Conservation (phyloP, 2,888 invertebrate genomes). For the Cephalotes varians region DNA sequence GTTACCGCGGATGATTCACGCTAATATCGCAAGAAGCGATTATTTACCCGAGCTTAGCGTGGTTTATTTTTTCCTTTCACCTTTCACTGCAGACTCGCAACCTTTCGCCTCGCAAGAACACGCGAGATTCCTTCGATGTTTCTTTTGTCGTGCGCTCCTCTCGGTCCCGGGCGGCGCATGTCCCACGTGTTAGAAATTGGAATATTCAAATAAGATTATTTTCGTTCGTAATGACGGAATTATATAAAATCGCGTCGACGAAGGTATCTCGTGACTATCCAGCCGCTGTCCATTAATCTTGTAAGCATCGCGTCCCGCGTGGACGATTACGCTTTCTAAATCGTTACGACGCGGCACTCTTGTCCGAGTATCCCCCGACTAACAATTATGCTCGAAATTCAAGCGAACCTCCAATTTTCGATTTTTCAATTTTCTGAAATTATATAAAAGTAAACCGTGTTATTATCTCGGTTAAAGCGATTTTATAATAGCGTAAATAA, state of each 20-base stretch:
- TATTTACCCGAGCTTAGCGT: constrained; percentile 13
- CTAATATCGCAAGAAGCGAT: constrained; percentile 27
- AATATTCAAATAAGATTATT: constrained; percentile 29
- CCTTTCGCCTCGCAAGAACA: constrained; percentile 75
- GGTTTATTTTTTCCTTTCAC: constrained; percentile 75
- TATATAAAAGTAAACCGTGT: neutral
- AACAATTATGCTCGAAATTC: neutral
- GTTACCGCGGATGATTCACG: constrained; percentile 49
- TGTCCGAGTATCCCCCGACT: neutral
- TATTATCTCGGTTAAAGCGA: neutral
- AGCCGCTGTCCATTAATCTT: constrained; percentile 43
- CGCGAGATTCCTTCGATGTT: constrained; percentile 45
- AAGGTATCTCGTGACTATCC: neutral
- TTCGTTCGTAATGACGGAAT: neutral
- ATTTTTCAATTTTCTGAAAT: constrained; percentile 3
- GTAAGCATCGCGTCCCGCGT: constrained; percentile 30
- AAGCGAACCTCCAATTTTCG: neutral
- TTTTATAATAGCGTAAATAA: too few relatives aligned
- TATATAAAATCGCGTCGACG: constrained; percentile 42
- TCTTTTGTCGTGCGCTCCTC: neutral
- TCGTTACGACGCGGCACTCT: constrained; percentile 34
- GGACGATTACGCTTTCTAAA: constrained; percentile 49
- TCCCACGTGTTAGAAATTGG: constrained; percentile 35
- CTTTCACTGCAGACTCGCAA: constrained; percentile 78
- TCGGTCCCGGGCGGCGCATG: constrained; percentile 4